These are phyloP conservation scores for Dendronephthya gigantea DNA, from an alignment of 64 coral and sea anemone species.

Conservation along the genomic window DNA sequence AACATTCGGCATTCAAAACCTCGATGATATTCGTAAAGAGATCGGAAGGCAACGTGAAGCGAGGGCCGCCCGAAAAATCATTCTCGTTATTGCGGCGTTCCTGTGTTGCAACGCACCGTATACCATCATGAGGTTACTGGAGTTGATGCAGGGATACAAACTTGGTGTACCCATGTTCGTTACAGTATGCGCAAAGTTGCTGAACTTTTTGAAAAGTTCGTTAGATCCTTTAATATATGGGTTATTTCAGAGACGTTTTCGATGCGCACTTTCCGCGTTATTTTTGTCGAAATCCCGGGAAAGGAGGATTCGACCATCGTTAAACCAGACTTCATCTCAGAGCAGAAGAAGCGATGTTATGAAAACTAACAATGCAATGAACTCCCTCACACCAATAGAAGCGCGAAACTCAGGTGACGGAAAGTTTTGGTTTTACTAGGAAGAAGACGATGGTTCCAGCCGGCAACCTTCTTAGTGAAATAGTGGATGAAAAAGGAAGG, in stretches of 20 bases:
- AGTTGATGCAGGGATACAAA: constrained; percentile 15
- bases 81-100: constrained; percentile 93
- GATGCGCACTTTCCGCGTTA: constrained; percentile 40
- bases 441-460: background rate
- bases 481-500: too few relatives aligned
- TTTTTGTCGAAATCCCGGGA: background rate
- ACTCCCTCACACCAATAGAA: background rate
- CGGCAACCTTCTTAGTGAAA: too few relatives aligned
- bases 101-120: constrained; percentile 80
- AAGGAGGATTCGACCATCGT: background rate
- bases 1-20: constrained; percentile 52
- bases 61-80: constrained; percentile 84
- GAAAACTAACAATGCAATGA: background rate
- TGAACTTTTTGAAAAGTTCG: constrained; percentile 80
- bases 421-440: background rate
- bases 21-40: constrained; percentile 46
- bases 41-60: constrained; percentile 74
- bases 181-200: constrained; percentile 66
- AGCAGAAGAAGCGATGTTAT: background rate
- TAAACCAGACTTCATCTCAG: background rate
- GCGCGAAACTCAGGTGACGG: background rate
- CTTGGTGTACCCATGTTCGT: background rate
- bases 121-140: constrained; percentile 55
- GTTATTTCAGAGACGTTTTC: constrained; percentile 77
- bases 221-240: constrained; percentile 98